phyloP scores from a whole-genome alignment of 2,113 vertebrate species.

The Agapornis roseicollis region DNA sequence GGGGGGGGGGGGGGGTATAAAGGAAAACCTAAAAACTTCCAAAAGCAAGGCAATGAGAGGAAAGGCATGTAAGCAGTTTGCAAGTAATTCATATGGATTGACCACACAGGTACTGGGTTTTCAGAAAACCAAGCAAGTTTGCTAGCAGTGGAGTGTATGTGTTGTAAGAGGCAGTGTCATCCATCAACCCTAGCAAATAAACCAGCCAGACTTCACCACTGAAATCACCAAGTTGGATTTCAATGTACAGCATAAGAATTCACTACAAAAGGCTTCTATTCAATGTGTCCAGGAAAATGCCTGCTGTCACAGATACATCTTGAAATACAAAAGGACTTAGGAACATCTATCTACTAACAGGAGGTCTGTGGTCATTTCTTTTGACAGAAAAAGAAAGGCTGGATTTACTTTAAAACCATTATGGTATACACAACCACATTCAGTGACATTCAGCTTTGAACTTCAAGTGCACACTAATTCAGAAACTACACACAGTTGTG shows the following conservation, averaged over 20 bases:
- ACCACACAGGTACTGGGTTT: neutral
- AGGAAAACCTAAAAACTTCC: neutral
- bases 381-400: neutral
- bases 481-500: neutral
- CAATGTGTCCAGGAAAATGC: neutral
- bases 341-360: neutral
- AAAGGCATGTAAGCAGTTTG: neutral
- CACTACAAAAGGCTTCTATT: neutral
- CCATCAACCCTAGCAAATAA: neutral
- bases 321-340: conserved; percentile 6
- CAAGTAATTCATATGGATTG: neutral
- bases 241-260: neutral
- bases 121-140: neutral
- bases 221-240: neutral
- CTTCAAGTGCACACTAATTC: neutral
- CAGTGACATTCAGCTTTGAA: neutral
- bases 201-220: neutral
- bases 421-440: neutral
- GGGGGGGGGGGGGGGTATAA: rapidly evolving
- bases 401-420: neutral
- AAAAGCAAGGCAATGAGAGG: neutral
- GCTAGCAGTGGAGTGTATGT: neutral
- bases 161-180: neutral
- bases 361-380: neutral
- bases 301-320: neutral